phyloP scores from a whole-genome alignment of 1,140 invertebrate genomes.

The Yoshiicerus persimilis region DNA sequence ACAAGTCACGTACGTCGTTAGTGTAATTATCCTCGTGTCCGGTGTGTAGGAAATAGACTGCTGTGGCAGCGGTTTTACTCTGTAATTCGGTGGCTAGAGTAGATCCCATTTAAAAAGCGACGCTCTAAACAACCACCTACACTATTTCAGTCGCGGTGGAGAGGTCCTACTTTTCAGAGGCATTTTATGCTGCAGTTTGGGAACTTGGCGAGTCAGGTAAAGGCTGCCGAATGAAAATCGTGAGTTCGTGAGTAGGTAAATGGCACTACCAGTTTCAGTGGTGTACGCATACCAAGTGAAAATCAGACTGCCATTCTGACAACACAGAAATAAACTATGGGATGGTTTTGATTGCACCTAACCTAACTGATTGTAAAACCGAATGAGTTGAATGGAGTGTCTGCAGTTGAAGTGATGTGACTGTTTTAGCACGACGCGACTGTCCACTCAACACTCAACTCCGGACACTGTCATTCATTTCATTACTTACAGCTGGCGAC shows the following conservation, averaged over 20 bases:
- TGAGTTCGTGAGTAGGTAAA: too few relatives aligned
- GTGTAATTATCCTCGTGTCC: not conserved
- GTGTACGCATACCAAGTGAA: too few relatives aligned
- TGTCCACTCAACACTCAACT: not conserved
- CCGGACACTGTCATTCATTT: not conserved
- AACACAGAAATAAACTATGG: too few relatives aligned
- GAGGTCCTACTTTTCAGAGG: too few relatives aligned
- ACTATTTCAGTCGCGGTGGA: not conserved
- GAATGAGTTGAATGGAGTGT: not conserved
- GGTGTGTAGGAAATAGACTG: not conserved
- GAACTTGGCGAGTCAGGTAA: too few relatives aligned
- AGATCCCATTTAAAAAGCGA: not conserved
- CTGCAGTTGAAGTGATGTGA: not conserved
- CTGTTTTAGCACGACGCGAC: not conserved
- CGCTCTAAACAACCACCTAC: not conserved
- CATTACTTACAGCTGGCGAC: slow-evolving; percentile 63
- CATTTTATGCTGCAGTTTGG: too few relatives aligned
- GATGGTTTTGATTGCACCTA: too few relatives aligned
- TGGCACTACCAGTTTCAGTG: too few relatives aligned
- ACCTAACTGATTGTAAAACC: not conserved
- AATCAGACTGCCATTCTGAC: too few relatives aligned
- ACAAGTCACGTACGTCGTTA: not conserved
- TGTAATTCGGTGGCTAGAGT: not conserved
- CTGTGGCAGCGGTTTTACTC: not conserved
- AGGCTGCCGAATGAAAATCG: too few relatives aligned